Conservation (phyloP, 2,113 vertebrate genomes). For the Leucopternis melanops region DNA sequence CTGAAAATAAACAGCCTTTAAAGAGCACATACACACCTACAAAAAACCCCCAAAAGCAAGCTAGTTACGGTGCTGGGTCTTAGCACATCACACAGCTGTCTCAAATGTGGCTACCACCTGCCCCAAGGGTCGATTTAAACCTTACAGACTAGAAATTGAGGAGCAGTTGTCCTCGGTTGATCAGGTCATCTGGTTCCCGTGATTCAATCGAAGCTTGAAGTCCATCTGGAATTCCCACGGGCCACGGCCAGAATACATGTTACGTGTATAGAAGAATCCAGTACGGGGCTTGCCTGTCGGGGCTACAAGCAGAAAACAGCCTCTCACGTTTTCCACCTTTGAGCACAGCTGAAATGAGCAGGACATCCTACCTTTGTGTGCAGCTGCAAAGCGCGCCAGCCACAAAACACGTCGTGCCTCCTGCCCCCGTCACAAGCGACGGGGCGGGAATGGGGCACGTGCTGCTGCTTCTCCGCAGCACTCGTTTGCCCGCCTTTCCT, state of each 20-base stretch:
- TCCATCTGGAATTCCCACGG: not conserved
- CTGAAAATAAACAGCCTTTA: slow-evolving; percentile 12
- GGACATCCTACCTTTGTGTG: not conserved
- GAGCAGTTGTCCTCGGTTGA: not conserved
- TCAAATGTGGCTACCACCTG: not conserved
- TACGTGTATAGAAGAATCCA: not conserved
- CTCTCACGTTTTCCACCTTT: not conserved
- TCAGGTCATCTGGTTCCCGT: not conserved
- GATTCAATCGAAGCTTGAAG: not conserved
- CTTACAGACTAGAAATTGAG: not conserved
- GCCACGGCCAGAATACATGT: not conserved
- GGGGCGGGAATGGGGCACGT: not conserved
- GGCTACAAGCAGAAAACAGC: not conserved
- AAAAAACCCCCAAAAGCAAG: not conserved
- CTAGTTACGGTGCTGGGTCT: not conserved
- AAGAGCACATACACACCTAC: not conserved
- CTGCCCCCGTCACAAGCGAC: not conserved
- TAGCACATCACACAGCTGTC: not conserved
- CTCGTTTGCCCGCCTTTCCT: not conserved
- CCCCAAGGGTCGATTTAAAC: not conserved
- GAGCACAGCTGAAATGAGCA: not conserved
- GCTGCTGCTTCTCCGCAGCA: not conserved
- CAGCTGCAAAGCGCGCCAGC: no score
- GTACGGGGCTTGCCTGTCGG: not conserved
- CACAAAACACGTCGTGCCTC: not conserved